Conservation (phyloP, 2,113 vertebrate species). For the Lepus americanus region DNA sequence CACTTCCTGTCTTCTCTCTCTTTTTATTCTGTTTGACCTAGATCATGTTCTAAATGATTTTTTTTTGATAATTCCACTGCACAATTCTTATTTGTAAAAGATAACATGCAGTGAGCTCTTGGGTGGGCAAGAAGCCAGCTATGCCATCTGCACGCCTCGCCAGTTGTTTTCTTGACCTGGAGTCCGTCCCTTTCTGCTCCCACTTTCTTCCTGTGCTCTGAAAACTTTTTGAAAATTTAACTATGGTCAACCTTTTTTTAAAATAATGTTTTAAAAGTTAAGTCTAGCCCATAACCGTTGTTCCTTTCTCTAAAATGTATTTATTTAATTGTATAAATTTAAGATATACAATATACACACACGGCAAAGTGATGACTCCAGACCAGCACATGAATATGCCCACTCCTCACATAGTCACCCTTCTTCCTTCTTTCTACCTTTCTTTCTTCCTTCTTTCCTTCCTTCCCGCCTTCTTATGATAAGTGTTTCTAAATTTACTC, state of each 20-base stretch:
- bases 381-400: not conserved
- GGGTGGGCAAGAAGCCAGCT: not conserved
- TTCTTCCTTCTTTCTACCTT: not conserved
- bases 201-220: not conserved
- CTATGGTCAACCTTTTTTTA: not conserved
- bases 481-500: not conserved
- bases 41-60: not conserved
- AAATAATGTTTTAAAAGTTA: conserved; percentile 7
- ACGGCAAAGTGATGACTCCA: not conserved
- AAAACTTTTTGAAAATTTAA: not conserved
- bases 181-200: not conserved
- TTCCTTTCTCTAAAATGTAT: not conserved
- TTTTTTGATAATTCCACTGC: not conserved
- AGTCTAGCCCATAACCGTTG: not conserved
- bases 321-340: not conserved
- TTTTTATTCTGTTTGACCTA: conserved; percentile 62
- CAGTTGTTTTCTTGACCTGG: not conserved
- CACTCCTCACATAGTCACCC: no score
- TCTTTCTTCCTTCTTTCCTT: not conserved
- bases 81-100: not conserved
- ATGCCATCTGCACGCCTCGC: not conserved
- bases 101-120: not conserved
- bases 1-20: conserved; percentile 66
- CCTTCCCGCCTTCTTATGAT: not conserved
- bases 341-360: not conserved